Conservation (phyloP, 2,113 vertebrate species). For the Cervus canadensis region DNA sequence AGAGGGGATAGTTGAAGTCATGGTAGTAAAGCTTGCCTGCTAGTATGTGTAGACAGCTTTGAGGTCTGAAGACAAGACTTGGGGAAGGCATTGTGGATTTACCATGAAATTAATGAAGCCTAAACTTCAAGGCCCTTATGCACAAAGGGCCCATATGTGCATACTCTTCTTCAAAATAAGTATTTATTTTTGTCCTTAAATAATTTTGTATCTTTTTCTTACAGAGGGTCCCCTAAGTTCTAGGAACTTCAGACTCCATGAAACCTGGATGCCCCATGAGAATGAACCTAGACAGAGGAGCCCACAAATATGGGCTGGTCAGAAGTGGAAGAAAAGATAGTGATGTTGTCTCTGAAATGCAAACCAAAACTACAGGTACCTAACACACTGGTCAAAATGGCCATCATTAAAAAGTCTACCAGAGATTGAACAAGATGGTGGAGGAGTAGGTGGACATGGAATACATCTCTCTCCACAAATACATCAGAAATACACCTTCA, state of each 20-base stretch:
- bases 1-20: background rate
- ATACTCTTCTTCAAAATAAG: background rate
- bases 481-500: background rate
- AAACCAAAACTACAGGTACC: background rate
- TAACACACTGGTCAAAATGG: background rate
- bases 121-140: background rate
- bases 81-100: background rate
- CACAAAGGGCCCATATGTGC: background rate
- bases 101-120: background rate
- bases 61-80: background rate
- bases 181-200: background rate
- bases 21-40: background rate
- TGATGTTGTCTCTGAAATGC: background rate
- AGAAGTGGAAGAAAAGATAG: background rate
- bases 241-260: background rate
- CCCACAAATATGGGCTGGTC: background rate
- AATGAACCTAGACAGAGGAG: background rate
- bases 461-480: background rate
- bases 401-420: background rate
- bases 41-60: rapidly evolving
- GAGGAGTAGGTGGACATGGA: background rate
- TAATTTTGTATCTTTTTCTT: background rate
- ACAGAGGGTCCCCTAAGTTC: background rate
- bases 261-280: background rate
- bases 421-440: background rate